phyloP scores from a whole-genome alignment of 2,888 invertebrate genomes.

The Lysandra coridon region DNA sequence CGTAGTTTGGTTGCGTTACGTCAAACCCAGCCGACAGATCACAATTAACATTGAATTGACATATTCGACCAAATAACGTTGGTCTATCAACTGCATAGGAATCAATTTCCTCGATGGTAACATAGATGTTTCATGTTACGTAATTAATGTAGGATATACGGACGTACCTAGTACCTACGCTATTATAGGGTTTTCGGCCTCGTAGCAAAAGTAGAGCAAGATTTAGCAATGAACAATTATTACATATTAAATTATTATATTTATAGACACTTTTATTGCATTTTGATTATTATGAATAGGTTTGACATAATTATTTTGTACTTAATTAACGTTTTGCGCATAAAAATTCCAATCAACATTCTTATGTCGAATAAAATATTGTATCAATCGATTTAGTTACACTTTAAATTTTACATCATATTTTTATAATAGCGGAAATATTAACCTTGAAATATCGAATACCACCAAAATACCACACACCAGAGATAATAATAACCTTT shows the following conservation, averaged over 20 bases:
- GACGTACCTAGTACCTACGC: too few relatives aligned
- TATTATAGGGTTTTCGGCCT: not conserved
- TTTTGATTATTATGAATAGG: not conserved
- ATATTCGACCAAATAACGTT: too few relatives aligned
- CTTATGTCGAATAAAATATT: not conserved
- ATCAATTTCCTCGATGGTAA: too few relatives aligned
- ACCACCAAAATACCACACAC: not conserved
- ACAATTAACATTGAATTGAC: too few relatives aligned
- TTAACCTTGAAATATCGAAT: conserved; percentile 6
- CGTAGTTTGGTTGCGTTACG: too few relatives aligned
- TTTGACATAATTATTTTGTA: not conserved
- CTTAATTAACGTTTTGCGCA: not conserved
- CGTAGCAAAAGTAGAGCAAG: not conserved
- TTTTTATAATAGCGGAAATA: not conserved
- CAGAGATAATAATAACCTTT: not conserved
- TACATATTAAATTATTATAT: not conserved
- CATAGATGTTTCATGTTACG: too few relatives aligned
- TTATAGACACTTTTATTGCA: not conserved
- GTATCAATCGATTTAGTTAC: not conserved
- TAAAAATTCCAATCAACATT: not conserved
- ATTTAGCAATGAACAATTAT: not conserved
- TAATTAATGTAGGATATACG: not conserved
- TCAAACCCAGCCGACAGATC: too few relatives aligned
- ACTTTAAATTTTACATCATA: not conserved
- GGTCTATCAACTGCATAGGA: too few relatives aligned